phyloP scores from a whole-genome alignment of 2,113 vertebrate genomes.

The Drymodes brunneopygia region DNA sequence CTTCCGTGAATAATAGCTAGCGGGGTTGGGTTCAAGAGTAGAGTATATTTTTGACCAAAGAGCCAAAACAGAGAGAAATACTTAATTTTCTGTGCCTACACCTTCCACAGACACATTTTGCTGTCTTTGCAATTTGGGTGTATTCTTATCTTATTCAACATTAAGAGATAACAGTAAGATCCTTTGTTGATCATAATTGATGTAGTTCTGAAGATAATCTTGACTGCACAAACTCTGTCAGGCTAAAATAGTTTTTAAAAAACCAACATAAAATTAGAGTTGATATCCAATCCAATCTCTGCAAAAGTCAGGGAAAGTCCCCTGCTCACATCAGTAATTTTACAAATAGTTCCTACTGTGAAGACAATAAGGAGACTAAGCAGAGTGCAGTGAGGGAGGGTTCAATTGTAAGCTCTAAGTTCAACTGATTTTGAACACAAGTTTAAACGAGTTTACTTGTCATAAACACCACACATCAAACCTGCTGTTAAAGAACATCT shows the following conservation, averaged over 20 bases:
- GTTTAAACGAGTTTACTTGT: not conserved
- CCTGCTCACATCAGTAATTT: not conserved
- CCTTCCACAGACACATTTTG: not conserved
- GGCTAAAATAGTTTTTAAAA: not conserved
- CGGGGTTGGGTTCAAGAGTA: not conserved
- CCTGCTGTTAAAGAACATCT: slow-evolving; percentile 1
- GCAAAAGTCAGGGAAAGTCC: not conserved
- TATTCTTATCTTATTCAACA: not conserved
- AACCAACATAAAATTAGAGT: not conserved
- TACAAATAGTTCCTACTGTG: not conserved
- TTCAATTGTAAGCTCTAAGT: not conserved
- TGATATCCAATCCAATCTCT: not conserved
- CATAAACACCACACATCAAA: not conserved
- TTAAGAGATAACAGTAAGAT: not conserved
- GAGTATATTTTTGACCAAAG: not conserved
- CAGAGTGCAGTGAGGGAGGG: not conserved
- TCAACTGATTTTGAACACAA: not conserved
- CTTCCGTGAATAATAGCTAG: not conserved
- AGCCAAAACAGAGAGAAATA: not conserved
- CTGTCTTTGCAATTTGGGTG: not conserved
- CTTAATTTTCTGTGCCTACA: not conserved
- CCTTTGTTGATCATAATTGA: not conserved
- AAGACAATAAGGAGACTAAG: not conserved
- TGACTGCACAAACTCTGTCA: not conserved
- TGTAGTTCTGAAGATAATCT: not conserved